Conservation (phyloP, 2,888 invertebrate species). For the Deroplatys truncata region DNA sequence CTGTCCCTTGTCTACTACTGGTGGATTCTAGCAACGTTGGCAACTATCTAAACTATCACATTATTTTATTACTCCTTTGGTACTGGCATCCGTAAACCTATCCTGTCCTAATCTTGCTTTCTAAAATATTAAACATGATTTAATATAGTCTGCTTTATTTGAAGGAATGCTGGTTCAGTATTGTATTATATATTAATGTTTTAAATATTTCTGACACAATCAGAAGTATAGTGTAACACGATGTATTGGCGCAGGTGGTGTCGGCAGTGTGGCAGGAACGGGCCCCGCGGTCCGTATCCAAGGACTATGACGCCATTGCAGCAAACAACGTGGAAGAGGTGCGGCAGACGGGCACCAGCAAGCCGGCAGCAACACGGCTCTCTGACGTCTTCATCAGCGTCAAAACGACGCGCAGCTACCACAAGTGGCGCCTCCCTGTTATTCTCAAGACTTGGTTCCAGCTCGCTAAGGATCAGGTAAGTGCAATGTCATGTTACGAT, state of each 20-base stretch:
- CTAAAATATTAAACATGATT: too few species aligned
- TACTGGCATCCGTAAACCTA: too few species aligned
- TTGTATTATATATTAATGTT: too few species aligned
- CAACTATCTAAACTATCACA: too few species aligned
- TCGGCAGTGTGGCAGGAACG: conserved; percentile 39
- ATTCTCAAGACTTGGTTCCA: conserved; percentile 95
- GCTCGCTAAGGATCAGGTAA: conserved; percentile 85
- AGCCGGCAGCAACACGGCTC: conserved; percentile 59
- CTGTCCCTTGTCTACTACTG: too few species aligned
- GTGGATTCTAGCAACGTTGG: too few species aligned
- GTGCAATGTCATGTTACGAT: conserved; percentile 31
- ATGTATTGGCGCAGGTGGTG: background rate
- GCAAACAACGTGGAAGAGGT: conserved; percentile 45
- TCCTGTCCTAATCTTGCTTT: too few species aligned
- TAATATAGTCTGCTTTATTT: too few species aligned
- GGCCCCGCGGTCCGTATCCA: conserved; percentile 34
- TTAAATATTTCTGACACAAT: too few species aligned
- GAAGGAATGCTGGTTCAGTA: too few species aligned
- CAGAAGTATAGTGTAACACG: too few species aligned
- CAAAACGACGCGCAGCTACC: conserved; percentile 88
- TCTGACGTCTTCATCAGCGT: conserved; percentile 93
- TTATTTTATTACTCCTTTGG: too few species aligned
- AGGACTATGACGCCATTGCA: conserved; percentile 40
- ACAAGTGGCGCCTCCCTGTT: conserved; percentile 75
- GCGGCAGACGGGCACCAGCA: conserved; percentile 41